A percentile compares a stretch with the other conserved stretches of the same genome.
Evolutionary conservation across 1,140 invertebrate species (phyloP).

Genomic region (Drosophila chauvacae): DNA sequence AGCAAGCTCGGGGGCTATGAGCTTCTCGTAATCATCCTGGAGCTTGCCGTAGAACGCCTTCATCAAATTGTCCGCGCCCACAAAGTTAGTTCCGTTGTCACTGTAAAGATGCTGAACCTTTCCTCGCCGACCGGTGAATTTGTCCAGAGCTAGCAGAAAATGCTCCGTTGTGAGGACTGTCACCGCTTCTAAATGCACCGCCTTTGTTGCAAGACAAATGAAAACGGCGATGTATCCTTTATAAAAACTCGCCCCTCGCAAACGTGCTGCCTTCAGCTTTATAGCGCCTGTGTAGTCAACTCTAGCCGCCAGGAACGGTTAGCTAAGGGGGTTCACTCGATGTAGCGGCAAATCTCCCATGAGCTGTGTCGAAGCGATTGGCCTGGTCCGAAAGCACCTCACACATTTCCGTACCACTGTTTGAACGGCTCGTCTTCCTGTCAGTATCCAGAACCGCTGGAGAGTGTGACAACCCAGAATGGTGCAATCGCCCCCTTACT

Average conservation of each 20-base stretch:
- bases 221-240: slow-evolving; percentile 13
- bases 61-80: background rate
- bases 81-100: background rate
- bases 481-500: too few relatives aligned
- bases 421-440: too few relatives aligned
- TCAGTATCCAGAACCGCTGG: too few relatives aligned
- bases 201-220: slow-evolving; percentile 15
- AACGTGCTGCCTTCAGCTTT: background rate
- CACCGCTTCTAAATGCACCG: background rate
- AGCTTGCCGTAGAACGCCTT: background rate
- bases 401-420: background rate
- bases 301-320: background rate
- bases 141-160: background rate
- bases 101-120: background rate
- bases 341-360: too few relatives aligned
- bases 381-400: background rate
- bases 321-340: background rate
- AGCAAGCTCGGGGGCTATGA: background rate
- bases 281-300: too few relatives aligned
- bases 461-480: too few relatives aligned
- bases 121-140: background rate
- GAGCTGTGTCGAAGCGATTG: too few relatives aligned
- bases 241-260: slow-evolving; percentile 1
- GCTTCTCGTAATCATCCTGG: background rate
- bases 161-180: background rate